Conservation (phyloP, 2,113 vertebrate genomes). For the Laticauda laticaudata region DNA sequence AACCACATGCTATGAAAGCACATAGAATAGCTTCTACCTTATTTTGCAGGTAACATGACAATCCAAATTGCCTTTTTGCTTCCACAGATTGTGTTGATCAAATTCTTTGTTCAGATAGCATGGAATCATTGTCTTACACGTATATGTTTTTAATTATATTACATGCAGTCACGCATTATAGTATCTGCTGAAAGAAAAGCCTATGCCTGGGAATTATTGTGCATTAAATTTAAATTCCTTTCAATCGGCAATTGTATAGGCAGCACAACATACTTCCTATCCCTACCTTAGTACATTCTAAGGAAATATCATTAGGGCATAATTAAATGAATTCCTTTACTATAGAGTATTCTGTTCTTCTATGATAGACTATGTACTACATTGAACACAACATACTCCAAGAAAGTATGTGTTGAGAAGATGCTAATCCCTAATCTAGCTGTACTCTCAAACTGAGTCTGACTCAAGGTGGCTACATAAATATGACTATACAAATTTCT, state of each 20-base stretch:
- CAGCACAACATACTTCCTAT: background rate
- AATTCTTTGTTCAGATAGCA: background rate
- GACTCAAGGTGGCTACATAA: background rate
- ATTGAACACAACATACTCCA: background rate
- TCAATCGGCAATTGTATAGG: background rate
- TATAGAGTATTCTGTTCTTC: background rate
- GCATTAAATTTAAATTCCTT: background rate
- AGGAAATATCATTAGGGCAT: background rate
- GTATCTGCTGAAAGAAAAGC: background rate
- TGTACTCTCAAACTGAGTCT: background rate
- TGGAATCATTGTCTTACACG: background rate
- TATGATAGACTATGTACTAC: background rate
- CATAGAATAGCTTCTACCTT: constrained; percentile 8
- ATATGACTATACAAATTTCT: background rate
- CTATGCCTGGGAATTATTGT: background rate
- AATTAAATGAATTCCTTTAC: background rate
- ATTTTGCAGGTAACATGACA: background rate
- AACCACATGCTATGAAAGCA: constrained; percentile 28
- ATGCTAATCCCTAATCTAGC: background rate
- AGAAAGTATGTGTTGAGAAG: background rate
- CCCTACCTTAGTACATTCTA: background rate
- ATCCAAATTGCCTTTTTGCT: background rate
- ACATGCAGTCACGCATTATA: background rate
- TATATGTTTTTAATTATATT: background rate
- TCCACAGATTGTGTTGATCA: background rate